Percentiles rank a stretch among this genome's conserved stretches.
phyloP scores from a whole-genome alignment of 35 echinoderm and acorn worm species.

The Hemicentrotus pulcherrimus region DNA sequence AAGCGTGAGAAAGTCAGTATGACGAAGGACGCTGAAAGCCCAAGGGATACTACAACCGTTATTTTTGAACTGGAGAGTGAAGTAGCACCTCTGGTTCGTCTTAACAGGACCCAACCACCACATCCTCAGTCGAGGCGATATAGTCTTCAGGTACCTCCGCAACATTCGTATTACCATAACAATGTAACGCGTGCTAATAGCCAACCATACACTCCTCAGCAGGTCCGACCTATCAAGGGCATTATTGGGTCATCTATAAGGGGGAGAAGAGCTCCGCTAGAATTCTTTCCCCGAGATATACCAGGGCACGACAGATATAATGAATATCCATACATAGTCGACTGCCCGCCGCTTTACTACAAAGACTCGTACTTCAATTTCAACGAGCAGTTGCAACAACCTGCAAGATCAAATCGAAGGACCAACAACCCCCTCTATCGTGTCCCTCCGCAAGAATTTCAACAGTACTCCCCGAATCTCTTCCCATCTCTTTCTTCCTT shows the following conservation, averaged over 20 bases:
- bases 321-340: slow-evolving; percentile 19
- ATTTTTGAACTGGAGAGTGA: slow-evolving; percentile 41
- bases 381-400: not conserved
- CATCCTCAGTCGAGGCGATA: not conserved
- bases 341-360: slow-evolving; percentile 1
- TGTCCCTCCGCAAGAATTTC: not conserved
- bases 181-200: not conserved
- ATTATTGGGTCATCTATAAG: not conserved
- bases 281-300: not conserved
- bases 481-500: slow-evolving; percentile 35
- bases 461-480: slow-evolving; percentile 8
- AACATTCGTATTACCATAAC: not conserved
- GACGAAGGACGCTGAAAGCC: not conserved
- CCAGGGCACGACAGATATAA: not conserved
- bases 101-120: not conserved
- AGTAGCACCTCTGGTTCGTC: not conserved
- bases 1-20: not conserved
- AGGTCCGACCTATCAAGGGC: not conserved
- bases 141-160: not conserved
- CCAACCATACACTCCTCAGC: not conserved
- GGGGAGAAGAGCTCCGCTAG: not conserved
- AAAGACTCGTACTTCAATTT: not conserved
- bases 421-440: not conserved
- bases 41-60: slow-evolving; percentile 19
- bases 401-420: not conserved